Percentiles rank a stretch among this genome's conserved stretches.
phyloP scores from a whole-genome alignment of 2,888 invertebrate species.

The Amphimallon solstitiale region DNA sequence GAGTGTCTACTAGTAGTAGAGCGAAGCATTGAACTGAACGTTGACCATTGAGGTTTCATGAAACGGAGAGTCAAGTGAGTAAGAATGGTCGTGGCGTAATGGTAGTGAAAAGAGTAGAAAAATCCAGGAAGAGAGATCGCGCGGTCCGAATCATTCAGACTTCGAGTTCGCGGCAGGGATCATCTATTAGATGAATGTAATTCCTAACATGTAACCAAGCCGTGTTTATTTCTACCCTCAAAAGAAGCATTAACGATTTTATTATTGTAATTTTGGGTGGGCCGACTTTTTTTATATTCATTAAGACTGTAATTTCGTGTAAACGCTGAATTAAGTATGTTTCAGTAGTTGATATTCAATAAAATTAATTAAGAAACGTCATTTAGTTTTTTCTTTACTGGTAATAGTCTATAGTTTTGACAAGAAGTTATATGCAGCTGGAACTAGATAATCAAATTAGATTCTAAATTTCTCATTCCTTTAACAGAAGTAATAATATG shows the following conservation, averaged over 20 bases:
- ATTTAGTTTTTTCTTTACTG: no score
- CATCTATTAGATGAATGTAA: neutral
- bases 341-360: no score
- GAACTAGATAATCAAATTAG: no score
- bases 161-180: no score
- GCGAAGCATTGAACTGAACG: constrained; percentile 45
- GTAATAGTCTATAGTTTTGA: no score
- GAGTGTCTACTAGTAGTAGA: constrained; percentile 35
- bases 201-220: constrained; percentile 1
- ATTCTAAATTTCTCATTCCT: no score
- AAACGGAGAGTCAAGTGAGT: constrained; percentile 21
- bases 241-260: constrained; percentile 19
- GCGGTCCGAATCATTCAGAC: neutral
- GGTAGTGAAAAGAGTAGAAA: neutral
- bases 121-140: neutral
- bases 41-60: constrained; percentile 32
- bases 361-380: no score
- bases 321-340: no score
- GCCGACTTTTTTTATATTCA: neutral
- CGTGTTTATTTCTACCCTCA: constrained; percentile 2
- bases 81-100: constrained; percentile 3
- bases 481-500: no score
- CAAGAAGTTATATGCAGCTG: no score
- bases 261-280: constrained; percentile 30
- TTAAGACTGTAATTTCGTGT: neutral